Percentiles rank a stretch among this genome's conserved stretches.
phyloP scores from a whole-genome alignment of 2,888 invertebrate genomes.

The Tribolium freemani region DNA sequence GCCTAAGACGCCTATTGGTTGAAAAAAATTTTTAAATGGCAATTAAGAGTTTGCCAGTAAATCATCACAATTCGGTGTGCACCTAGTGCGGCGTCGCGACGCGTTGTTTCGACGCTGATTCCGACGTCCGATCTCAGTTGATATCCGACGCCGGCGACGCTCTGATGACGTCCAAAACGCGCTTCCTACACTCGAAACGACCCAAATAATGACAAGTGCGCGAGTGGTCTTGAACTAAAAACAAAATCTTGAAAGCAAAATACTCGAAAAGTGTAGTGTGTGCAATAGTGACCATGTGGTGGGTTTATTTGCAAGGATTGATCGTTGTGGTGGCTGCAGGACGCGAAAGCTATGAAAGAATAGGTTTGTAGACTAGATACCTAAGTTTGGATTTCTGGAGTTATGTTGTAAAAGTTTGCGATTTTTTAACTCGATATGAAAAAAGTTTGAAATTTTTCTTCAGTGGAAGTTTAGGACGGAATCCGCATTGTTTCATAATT shows the following conservation, averaged over 20 bases:
- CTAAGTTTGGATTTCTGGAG: background rate
- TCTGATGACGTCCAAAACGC: conserved; percentile 2
- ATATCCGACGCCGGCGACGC: conserved; percentile 35
- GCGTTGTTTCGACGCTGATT: conserved; percentile 18
- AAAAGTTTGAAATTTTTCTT: conserved; percentile 16
- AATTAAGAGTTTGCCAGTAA: conserved; percentile 41
- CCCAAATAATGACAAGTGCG: background rate
- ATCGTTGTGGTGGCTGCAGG: conserved; percentile 43
- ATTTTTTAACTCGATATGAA: conserved; percentile 30
- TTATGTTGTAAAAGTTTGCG: background rate
- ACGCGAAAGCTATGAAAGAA: conserved; percentile 50
- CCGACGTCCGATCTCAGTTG: conserved; percentile 31
- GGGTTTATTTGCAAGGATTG: conserved; percentile 47
- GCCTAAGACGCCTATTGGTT: too few relatives aligned
- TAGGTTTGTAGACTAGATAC: conserved; percentile 44
- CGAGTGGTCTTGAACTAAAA: background rate
- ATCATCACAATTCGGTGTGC: conserved; percentile 29
- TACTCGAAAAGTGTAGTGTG: background rate
- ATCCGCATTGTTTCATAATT: background rate
- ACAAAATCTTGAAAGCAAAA: background rate
- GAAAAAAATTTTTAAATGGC: background rate
- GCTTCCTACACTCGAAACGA: background rate
- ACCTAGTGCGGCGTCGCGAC: conserved; percentile 24
- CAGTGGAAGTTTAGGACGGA: background rate
- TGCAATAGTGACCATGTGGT: conserved; percentile 45